Percentiles rank a stretch among this genome's conserved stretches.
Conservation (phyloP, 2,888 invertebrate species). For the Idaea biselata region DNA sequence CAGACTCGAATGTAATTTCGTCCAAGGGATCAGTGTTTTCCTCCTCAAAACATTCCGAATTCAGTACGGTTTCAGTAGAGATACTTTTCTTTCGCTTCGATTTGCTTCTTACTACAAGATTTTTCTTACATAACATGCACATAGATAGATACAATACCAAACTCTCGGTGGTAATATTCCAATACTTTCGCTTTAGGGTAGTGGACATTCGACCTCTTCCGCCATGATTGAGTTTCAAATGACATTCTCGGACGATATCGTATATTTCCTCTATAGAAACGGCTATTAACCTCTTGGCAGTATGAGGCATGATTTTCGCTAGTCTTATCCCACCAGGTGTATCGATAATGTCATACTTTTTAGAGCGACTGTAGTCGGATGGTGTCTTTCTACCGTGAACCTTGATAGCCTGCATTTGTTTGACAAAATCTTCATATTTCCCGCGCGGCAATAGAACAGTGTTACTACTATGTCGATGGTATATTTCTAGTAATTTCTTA, state of each 20-base stretch:
- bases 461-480: conserved; percentile 38
- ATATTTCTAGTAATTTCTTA: conserved; percentile 37
- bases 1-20: conserved; percentile 10
- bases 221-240: conserved; percentile 49
- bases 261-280: conserved; percentile 52
- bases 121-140: conserved; percentile 46
- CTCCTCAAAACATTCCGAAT: neutral
- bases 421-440: conserved; percentile 39
- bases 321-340: conserved; percentile 42
- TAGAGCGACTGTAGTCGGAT: conserved; percentile 46
- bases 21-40: conserved; percentile 10
- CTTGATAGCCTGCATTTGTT: conserved; percentile 46
- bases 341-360: conserved; percentile 43
- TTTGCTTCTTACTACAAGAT: conserved; percentile 23
- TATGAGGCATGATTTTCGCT: conserved; percentile 26
- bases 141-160: conserved; percentile 48
- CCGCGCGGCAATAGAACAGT: conserved; percentile 43
- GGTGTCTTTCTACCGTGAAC: conserved; percentile 35
- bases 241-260: conserved; percentile 49
- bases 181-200: conserved; percentile 47
- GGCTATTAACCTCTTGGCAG: conserved; percentile 27
- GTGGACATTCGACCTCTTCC: conserved; percentile 49
- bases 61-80: conserved; percentile 12
- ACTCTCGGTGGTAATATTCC: conserved; percentile 50
- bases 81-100: conserved; percentile 7